A percentile compares a stretch with the other conserved stretches of the same genome.
Evolutionary conservation across 2,113 vertebrate genomes (phyloP).

Genomic region (Pangasianodon hypophthalmus): DNA sequence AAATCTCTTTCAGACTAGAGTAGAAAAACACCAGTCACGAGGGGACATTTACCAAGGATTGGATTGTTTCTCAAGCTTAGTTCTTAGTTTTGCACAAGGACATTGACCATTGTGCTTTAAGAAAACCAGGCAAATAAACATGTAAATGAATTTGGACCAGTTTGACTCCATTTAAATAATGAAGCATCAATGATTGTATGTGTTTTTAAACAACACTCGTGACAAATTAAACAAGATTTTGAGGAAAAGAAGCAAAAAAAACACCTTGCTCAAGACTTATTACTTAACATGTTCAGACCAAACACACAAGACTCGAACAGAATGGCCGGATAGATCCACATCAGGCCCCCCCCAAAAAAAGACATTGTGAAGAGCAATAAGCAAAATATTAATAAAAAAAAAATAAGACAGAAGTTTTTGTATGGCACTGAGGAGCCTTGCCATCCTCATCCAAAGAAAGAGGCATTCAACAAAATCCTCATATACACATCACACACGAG

Average conservation of each 20-base stretch:
- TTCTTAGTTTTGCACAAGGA: neutral
- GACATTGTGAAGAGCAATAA: neutral
- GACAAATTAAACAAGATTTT: neutral
- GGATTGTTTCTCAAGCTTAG: neutral
- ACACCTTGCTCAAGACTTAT: neutral
- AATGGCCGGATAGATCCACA: constrained; percentile 26
- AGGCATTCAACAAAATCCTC: constrained; percentile 17
- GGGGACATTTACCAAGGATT: neutral
- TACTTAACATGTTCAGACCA: neutral
- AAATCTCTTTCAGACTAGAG: neutral
- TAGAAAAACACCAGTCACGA: neutral
- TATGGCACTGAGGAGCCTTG: constrained; percentile 33
- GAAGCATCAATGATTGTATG: neutral
- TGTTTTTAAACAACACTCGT: too few species aligned
- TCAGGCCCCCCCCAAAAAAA: neutral
- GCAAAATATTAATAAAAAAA: constrained; percentile 13
- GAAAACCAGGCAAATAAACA: neutral
- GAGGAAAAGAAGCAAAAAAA: neutral
- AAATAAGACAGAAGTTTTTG: neutral
- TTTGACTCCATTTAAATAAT: constrained; percentile 4
- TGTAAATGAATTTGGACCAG: constrained; percentile 15
- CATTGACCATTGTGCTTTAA: neutral
- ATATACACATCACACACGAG: constrained; percentile 54
- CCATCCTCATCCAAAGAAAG: constrained; percentile 21
- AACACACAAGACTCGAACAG: neutral